Evolutionary conservation across 2,797 vertebrate genomes (phyloP).

Genomic region (Prunella strophiata): DNA sequence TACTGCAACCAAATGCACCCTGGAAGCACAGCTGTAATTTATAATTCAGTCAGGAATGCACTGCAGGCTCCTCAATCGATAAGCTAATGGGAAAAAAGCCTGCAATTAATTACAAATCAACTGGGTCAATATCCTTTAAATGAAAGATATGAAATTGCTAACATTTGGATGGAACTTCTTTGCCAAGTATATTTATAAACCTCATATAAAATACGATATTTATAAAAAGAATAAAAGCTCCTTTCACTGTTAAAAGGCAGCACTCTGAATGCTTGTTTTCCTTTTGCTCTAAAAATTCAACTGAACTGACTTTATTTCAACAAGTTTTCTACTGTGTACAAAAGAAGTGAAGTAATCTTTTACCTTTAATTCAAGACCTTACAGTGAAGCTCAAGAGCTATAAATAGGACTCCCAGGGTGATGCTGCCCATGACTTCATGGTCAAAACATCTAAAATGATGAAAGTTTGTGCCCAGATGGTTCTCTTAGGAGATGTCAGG

Average conservation of each 20-base stretch:
- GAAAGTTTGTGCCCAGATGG: neutral
- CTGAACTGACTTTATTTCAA: slow-evolving; percentile 6
- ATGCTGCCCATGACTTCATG: neutral
- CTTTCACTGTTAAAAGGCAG: slow-evolving; percentile 30
- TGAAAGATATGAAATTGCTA: slow-evolving; percentile 47
- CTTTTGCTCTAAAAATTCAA: neutral
- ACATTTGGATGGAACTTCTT: slow-evolving; percentile 34
- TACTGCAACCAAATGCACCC: slow-evolving; percentile 42
- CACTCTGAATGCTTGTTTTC: neutral
- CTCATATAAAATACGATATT: slow-evolving; percentile 4
- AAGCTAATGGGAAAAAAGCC: slow-evolving; percentile 45
- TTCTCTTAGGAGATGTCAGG: neutral
- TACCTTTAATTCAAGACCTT: neutral
- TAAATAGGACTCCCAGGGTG: neutral
- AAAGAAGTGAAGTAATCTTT: neutral
- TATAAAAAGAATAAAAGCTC: slow-evolving; percentile 38
- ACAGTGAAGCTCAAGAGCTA: neutral
- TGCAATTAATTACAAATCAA: slow-evolving; percentile 65
- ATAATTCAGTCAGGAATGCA: slow-evolving; percentile 33
- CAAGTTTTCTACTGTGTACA: neutral
- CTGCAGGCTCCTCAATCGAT: slow-evolving; percentile 38
- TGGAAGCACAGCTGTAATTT: slow-evolving; percentile 23
- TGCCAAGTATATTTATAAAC: slow-evolving; percentile 59
- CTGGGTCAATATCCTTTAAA: slow-evolving; percentile 42
- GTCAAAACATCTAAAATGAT: neutral